Evolutionary conservation across 2,797 vertebrate species (phyloP).

Genomic region (Muraenolepis orangiensis): DNA sequence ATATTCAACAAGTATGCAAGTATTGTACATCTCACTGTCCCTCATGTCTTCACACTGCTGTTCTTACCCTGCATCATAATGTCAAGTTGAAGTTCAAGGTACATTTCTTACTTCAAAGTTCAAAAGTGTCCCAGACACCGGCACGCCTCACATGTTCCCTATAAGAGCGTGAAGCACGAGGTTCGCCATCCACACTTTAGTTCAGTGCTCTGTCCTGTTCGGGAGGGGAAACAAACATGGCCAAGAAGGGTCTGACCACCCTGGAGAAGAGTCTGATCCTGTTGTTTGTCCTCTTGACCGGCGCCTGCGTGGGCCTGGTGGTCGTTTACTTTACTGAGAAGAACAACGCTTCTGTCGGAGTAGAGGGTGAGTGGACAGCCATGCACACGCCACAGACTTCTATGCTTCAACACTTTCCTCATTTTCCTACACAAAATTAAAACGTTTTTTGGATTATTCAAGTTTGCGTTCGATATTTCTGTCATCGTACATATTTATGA

Average conservation of each 20-base stretch:
- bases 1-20: too few relatives aligned
- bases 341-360: slow-evolving; percentile 14
- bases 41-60: background rate
- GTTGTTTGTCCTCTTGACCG: slow-evolving; percentile 68
- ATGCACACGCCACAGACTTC: background rate
- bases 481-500: background rate
- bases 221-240: slow-evolving; percentile 23
- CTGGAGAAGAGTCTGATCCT: slow-evolving; percentile 70
- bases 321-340: slow-evolving; percentile 58
- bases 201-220: background rate
- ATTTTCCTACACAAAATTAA: too few relatives aligned
- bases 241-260: slow-evolving; percentile 41
- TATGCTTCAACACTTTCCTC: background rate
- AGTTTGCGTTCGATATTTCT: background rate
- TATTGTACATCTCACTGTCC: background rate
- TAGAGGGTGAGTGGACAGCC: slow-evolving; percentile 56
- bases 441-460: background rate
- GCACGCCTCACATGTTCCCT: slow-evolving; percentile 18
- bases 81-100: slow-evolving; percentile 50
- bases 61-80: background rate
- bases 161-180: slow-evolving; percentile 11
- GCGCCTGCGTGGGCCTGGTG: slow-evolving; percentile 59
- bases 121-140: background rate
- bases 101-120: slow-evolving; percentile 20
- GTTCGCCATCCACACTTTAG: slow-evolving; percentile 3